Percentiles rank a stretch among this genome's conserved stretches.
These are phyloP conservation scores for Thecophora atra DNA, from an alignment of 2,888 invertebrate genomes.

Conservation along the genomic window DNA sequence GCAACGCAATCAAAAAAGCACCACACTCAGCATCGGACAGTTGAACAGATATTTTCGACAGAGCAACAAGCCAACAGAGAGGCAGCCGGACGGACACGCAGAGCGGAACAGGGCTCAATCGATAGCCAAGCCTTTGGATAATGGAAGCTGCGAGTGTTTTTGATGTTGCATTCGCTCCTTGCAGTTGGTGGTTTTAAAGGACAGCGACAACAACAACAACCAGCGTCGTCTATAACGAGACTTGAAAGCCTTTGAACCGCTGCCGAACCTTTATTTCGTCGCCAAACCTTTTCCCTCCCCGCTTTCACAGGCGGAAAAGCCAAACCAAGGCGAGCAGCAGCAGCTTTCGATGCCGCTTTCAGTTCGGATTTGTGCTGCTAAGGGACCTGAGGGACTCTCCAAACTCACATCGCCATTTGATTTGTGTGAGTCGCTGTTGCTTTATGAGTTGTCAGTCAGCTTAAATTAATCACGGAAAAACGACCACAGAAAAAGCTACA, in stretches of 20 bases:
- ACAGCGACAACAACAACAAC: slow-evolving; percentile 11
- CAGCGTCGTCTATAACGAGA: not conserved
- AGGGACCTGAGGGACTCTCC: slow-evolving; percentile 19
- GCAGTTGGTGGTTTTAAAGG: slow-evolving; percentile 2
- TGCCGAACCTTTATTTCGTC: slow-evolving; percentile 24
- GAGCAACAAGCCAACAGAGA: slow-evolving; percentile 14
- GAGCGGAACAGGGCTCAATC: not conserved
- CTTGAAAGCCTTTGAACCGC: slow-evolving; percentile 31
- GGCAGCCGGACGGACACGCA: slow-evolving; percentile 11
- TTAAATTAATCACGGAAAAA: slow-evolving; percentile 23
- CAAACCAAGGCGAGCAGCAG: not conserved
- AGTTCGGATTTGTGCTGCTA: not conserved
- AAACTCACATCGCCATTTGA: slow-evolving; percentile 32
- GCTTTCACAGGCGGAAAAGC: too few species aligned
- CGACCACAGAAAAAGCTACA: too few species aligned
- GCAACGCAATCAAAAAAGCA: slow-evolving; percentile 37
- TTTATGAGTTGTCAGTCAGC: slow-evolving; percentile 31
- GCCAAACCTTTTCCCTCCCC: not conserved
- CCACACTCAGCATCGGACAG: slow-evolving; percentile 28
- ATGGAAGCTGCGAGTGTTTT: not conserved
- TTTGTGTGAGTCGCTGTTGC: slow-evolving; percentile 31
- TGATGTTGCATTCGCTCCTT: slow-evolving; percentile 7
- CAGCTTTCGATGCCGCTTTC: not conserved
- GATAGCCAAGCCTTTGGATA: slow-evolving; percentile 25
- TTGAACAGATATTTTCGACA: slow-evolving; percentile 34